phyloP scores from a whole-genome alignment of 2,888 invertebrate species.

The Macropis europaea region DNA sequence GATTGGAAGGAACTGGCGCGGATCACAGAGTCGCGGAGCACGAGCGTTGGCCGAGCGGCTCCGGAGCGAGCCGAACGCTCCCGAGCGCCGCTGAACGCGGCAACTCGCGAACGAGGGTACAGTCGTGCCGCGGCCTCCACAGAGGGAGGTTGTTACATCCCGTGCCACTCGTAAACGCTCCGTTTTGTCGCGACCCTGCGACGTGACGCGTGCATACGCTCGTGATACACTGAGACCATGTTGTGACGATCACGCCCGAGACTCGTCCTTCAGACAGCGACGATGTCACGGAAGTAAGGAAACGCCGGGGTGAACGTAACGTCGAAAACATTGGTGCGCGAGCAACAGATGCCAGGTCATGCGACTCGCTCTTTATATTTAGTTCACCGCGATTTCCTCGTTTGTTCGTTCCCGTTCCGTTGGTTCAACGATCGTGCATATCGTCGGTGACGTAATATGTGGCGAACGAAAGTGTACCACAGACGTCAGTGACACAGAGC shows the following conservation, averaged over 20 bases:
- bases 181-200: not conserved
- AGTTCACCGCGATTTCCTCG: constrained; percentile 58
- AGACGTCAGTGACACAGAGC: constrained; percentile 40
- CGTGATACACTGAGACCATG: constrained; percentile 7
- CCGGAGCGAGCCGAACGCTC: constrained; percentile 59
- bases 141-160: constrained; percentile 64
- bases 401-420: constrained; percentile 15
- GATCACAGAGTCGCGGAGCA: constrained; percentile 52
- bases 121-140: constrained; percentile 77
- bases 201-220: constrained; percentile 6
- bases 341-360: constrained; percentile 64
- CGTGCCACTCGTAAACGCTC: constrained; percentile 12
- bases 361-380: constrained; percentile 57
- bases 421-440: constrained; percentile 30
- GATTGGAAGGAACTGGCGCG: constrained; percentile 53
- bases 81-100: constrained; percentile 69
- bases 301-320: not conserved
- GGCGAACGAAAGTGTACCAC: constrained; percentile 39
- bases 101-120: constrained; percentile 71
- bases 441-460: constrained; percentile 42
- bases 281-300: not conserved
- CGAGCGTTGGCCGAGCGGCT: constrained; percentile 56
- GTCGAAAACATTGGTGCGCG: constrained; percentile 11
- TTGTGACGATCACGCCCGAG: constrained; percentile 15
- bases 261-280: not conserved